Conservation (phyloP, 2,797 vertebrate genomes). For the Sarcoramphus papa region DNA sequence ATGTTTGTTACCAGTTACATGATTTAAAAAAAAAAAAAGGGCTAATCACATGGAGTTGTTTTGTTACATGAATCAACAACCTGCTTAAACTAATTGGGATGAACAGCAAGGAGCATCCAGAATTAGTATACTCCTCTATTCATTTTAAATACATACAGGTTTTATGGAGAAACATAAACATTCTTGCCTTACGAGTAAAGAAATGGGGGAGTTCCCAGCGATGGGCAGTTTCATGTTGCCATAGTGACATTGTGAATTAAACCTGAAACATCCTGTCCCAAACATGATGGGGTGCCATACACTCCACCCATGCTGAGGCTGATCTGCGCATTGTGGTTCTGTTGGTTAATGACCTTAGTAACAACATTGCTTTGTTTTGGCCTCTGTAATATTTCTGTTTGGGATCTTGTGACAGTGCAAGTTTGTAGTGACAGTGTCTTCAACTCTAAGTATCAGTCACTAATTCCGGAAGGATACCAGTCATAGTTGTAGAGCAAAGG, state of each 20-base stretch:
- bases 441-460: background rate
- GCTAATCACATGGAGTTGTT: background rate
- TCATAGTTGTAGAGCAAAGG: background rate
- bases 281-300: background rate
- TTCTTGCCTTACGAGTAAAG: background rate
- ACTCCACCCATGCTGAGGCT: background rate
- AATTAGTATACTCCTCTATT: background rate
- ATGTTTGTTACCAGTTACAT: background rate
- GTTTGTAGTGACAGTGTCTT: background rate
- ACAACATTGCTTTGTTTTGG: background rate
- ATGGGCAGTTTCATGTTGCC: background rate
- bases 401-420: background rate
- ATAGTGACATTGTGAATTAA: background rate
- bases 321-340: rapidly evolving
- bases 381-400: background rate
- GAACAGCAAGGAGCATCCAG: background rate
- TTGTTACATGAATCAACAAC: background rate
- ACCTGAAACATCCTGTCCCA: background rate
- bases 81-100: background rate
- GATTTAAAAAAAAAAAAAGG: too few species aligned
- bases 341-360: background rate
- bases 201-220: background rate
- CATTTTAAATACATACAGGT: background rate
- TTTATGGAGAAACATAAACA: background rate
- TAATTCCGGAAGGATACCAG: background rate